Conservation (phyloP, 30 jellyfish, hydroid and myxozoan genomes). For the Hydractinia echinata region DNA sequence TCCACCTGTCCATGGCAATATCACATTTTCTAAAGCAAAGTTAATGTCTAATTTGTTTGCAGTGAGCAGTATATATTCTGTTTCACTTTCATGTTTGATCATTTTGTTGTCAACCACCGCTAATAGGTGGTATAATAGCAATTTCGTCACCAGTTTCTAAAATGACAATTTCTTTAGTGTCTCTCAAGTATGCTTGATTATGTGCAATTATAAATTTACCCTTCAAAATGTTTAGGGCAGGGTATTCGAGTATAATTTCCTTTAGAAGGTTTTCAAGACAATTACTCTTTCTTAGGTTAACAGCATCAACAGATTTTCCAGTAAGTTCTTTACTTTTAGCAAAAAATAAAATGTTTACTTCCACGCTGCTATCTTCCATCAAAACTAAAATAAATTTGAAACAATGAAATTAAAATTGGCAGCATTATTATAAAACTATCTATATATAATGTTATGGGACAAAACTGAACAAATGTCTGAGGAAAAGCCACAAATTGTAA, state of each 20-base stretch:
- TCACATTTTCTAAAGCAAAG: slow-evolving; percentile 49
- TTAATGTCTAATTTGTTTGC: slow-evolving; percentile 19
- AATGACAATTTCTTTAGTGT: slow-evolving; percentile 8
- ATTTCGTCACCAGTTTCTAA: slow-evolving; percentile 58
- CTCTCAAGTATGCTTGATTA: slow-evolving; percentile 51
- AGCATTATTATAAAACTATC: too few relatives aligned
- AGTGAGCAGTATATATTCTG: slow-evolving; percentile 37
- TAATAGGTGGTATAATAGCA: slow-evolving; percentile 92
- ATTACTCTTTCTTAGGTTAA: not conserved
- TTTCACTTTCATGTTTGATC: not conserved
- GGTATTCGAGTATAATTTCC: slow-evolving; percentile 30
- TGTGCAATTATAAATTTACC: slow-evolving; percentile 52
- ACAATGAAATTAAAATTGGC: too few relatives aligned
- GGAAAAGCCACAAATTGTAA: too few relatives aligned
- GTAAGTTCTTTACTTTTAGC: slow-evolving; percentile 74
- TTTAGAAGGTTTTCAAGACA: slow-evolving; percentile 40
- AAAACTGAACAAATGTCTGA: too few relatives aligned
- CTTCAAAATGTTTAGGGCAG: slow-evolving; percentile 31
- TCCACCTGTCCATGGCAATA: slow-evolving; percentile 71
- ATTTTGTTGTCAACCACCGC: slow-evolving; percentile 68
- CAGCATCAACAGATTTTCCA: slow-evolving; percentile 26
- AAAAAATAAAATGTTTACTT: slow-evolving; percentile 54
- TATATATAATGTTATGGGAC: too few relatives aligned
- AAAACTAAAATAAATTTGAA: not conserved
- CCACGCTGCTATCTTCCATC: slow-evolving; percentile 31